These are phyloP conservation scores for Polypedilum vanderplanki DNA, from an alignment of 1,140 invertebrate species.

Conservation along the genomic window DNA sequence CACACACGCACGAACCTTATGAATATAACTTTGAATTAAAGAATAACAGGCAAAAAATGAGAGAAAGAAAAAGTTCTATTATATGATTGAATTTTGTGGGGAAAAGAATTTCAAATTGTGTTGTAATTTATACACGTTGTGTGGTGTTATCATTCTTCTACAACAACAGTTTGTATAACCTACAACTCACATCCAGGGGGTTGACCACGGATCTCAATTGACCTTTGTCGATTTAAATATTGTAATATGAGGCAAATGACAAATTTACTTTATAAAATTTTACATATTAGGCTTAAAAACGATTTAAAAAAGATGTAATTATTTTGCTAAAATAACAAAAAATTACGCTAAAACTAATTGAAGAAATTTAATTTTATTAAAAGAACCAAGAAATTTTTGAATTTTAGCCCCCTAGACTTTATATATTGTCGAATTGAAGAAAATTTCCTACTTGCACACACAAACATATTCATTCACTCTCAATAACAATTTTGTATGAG, in stretches of 20 bases:
- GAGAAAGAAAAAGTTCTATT: neutral
- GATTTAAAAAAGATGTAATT: too few relatives aligned
- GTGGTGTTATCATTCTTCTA: neutral
- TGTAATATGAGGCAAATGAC: too few relatives aligned
- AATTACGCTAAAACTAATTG: too few relatives aligned
- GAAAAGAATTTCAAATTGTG: constrained; percentile 1
- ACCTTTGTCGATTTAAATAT: too few relatives aligned
- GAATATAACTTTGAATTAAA: constrained; percentile 10
- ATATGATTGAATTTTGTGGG: constrained; percentile 14
- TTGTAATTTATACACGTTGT: constrained; percentile 6
- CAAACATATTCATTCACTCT: neutral
- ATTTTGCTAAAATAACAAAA: too few relatives aligned
- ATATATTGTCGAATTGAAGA: constrained; percentile 8
- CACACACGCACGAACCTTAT: constrained; percentile 4
- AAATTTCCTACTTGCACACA: neutral
- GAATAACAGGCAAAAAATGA: neutral
- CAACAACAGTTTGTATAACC: neutral
- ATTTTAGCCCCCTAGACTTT: too few relatives aligned
- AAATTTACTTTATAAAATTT: too few relatives aligned
- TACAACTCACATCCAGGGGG: too few relatives aligned
- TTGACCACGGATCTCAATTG: too few relatives aligned
- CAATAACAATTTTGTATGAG: neutral
- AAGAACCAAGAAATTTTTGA: too few relatives aligned
- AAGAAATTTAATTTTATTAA: too few relatives aligned
- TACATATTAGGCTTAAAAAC: too few relatives aligned